Percentiles rank a stretch among this genome's conserved stretches.
Conservation (phyloP, 2,113 vertebrate genomes). For the Triplophysa rosa region DNA sequence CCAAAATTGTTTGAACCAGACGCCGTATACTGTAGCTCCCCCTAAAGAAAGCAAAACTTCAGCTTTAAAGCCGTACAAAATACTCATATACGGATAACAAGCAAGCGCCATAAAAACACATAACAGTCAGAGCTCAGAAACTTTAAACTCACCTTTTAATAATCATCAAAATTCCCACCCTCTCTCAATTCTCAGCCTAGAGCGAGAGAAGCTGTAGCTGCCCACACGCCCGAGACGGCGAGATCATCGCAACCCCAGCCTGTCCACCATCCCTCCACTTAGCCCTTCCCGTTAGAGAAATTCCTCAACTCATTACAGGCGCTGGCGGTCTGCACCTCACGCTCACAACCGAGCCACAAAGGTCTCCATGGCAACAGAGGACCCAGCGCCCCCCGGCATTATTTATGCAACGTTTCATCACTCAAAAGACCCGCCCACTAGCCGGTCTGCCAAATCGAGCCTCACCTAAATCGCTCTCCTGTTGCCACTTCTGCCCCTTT, state of each 20-base stretch:
- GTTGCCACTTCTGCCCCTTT: conserved; percentile 34
- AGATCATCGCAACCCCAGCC: conserved; percentile 6
- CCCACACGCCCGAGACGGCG: neutral
- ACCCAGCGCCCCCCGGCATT: conserved; percentile 71
- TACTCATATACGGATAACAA: neutral
- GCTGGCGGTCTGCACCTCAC: conserved; percentile 55
- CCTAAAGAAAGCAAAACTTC: no score
- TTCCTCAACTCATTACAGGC: conserved; percentile 61
- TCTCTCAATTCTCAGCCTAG: neutral
- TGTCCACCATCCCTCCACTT: conserved; percentile 49
- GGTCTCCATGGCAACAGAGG: conserved; percentile 81
- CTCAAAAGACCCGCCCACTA: conserved; percentile 70
- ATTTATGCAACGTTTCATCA: conserved; percentile 76
- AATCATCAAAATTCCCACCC: neutral
- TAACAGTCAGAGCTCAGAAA: neutral
- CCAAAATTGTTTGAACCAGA: neutral
- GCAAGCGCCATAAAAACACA: neutral
- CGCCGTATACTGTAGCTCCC: neutral
- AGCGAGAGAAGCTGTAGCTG: conserved; percentile 3
- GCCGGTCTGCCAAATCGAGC: conserved; percentile 59
- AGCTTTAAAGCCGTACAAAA: neutral
- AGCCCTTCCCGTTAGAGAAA: conserved; percentile 55
- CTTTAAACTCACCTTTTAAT: conserved; percentile 15
- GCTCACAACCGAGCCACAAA: conserved; percentile 78
- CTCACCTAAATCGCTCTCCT: conserved; percentile 51